Evolutionary conservation across 2,797 vertebrate genomes (phyloP), one percentile per base, ranked within the genome.

Genomic region (Kryptopterus vitreolus): DNA sequence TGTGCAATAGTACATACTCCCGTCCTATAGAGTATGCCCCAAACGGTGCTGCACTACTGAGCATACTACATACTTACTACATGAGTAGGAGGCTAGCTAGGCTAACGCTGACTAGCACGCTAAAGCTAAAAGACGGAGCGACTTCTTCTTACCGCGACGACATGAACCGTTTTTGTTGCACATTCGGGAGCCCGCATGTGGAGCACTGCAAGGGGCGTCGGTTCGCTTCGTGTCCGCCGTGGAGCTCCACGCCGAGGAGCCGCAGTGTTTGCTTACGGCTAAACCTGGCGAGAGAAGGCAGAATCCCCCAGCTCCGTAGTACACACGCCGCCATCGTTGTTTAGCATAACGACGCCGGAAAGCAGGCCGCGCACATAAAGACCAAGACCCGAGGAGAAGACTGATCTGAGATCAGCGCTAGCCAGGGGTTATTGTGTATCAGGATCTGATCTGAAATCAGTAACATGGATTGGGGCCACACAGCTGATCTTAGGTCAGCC

Each of bases 241-340:
- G 81, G 18, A 83, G 68, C 33, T 83, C 35, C 31, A 82, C 82
- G 72, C 72, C 79, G 24, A 87, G 58, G 29, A 62, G 52, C 46
- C 84, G 43, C 58, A 84, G 38, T 6, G 76, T 77, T 26, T 82
- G 83, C 15, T 70, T 81, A 59, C 46, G 82, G 68, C 69, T 81
- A 59, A 81, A 84, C 70, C 86, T 88, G 43, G 57, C 58, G 62
- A 87, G 61, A 11, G 81, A 73, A 33, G 85, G 82, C 59, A 88
- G 61, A 12, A 88, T 50, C 6, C 86, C 78, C 18, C 83, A 78
- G 35, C 35, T 85, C 31, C 87, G 82, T 12, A 88, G 29, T 4
- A 85, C 85, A 83, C 87, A 87, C 38, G 88, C 87, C 43, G 88
- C 88, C 88, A 89, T 89, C n/a, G 87, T 86, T 85, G 53, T 85